Percentiles rank a stretch among this genome's conserved stretches.
Evolutionary conservation across 2,888 invertebrate genomes (phyloP).

Genomic region (Xylota sylvarum): DNA sequence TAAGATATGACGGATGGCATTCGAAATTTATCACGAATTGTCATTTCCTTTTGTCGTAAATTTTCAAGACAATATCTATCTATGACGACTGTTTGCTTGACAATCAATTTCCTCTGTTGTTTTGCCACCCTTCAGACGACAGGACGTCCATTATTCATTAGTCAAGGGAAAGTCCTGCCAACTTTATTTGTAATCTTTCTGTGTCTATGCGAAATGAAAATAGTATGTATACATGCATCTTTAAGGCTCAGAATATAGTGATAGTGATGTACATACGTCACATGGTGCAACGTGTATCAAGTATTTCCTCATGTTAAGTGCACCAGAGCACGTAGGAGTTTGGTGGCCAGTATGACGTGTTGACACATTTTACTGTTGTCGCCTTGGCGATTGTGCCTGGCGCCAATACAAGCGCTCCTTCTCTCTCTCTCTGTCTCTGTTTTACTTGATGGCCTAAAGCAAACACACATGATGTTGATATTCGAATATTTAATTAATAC

Average conservation of each 20-base stretch:
- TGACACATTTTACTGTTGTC: slow-evolving; percentile 70
- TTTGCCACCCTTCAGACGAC: slow-evolving; percentile 17
- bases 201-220: slow-evolving; percentile 15
- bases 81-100: slow-evolving; percentile 23
- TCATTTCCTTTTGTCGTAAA: slow-evolving; percentile 59
- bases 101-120: slow-evolving; percentile 62
- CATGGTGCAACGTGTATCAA: slow-evolving; percentile 42
- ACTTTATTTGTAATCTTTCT: slow-evolving; percentile 13
- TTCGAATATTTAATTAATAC: slow-evolving; percentile 73
- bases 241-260: neutral
- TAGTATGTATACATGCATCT: slow-evolving; percentile 12
- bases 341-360: slow-evolving; percentile 58
- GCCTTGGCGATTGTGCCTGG: slow-evolving; percentile 52
- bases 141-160: slow-evolving; percentile 29
- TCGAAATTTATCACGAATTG: slow-evolving; percentile 31
- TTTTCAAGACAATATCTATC: neutral
- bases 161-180: slow-evolving; percentile 13
- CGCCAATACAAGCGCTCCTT: slow-evolving; percentile 55
- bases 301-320: slow-evolving; percentile 40
- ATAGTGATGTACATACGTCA: slow-evolving; percentile 20
- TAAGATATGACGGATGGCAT: slow-evolving; percentile 50
- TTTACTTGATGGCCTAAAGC: slow-evolving; percentile 25
- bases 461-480: slow-evolving; percentile 47
- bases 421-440: slow-evolving; percentile 13
- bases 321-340: slow-evolving; percentile 56